These are phyloP conservation scores for Lytechinus pictus DNA, from an alignment of 35 echinoderm and acorn worm genomes.

Conservation along the genomic window DNA sequence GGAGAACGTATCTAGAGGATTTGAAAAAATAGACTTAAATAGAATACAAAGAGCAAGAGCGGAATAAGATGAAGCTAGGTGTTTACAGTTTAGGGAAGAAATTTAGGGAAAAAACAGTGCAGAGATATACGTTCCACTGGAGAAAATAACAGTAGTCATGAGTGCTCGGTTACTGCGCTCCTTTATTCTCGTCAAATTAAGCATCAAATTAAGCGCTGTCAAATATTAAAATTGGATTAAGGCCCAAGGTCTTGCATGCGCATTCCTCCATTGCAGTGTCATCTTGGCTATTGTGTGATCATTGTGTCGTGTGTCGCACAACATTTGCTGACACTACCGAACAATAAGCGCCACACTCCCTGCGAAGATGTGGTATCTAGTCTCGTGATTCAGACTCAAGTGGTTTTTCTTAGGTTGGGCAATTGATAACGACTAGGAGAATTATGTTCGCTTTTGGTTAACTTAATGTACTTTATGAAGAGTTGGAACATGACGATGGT, in stretches of 20 bases:
- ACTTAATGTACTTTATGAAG: not conserved
- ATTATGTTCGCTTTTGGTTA: no score
- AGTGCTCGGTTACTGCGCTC: not conserved
- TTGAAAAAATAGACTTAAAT: no score
- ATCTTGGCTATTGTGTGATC: not conserved
- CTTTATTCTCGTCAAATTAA: not conserved
- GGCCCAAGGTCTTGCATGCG: not conserved
- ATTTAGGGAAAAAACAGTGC: not conserved
- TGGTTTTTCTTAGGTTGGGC: not conserved
- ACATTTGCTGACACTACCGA: not conserved
- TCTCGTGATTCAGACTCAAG: not conserved
- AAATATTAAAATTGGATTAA: conserved; percentile 21
- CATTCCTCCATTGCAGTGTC: not conserved
- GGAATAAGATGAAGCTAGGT: no score
- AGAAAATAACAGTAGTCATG: not conserved
- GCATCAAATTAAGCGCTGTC: conserved; percentile 1
- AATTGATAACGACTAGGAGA: not conserved
- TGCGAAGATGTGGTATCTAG: not conserved
- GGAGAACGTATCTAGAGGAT: no score
- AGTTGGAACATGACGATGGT: not conserved
- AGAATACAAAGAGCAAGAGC: no score
- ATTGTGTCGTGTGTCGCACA: not conserved
- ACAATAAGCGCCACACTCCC: not conserved
- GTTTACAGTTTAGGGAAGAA: no score
- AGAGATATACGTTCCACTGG: not conserved